Conservation (phyloP, 2,888 invertebrate species). For the Odontocolon sp. region DNA sequence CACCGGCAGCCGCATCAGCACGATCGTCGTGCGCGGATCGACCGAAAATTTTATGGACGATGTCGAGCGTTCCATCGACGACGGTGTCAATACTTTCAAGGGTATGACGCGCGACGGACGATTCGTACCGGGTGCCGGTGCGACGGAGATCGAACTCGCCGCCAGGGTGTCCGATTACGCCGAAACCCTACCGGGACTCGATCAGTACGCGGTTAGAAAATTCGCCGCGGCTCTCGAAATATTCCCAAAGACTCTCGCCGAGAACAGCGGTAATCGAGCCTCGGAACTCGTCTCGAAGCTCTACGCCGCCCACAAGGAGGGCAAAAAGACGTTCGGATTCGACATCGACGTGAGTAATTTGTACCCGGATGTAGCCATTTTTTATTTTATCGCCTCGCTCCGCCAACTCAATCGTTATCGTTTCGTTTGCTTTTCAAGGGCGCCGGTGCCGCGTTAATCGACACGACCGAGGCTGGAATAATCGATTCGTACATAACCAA, state of each 20-base stretch:
- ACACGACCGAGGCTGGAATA: constrained; percentile 90
- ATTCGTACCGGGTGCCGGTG: constrained; percentile 96
- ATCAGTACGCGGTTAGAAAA: constrained; percentile 98
- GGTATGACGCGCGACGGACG: constrained; percentile 90
- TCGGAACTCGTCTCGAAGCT: constrained; percentile 94
- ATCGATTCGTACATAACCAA: constrained; percentile 93
- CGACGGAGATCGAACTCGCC: constrained; percentile 96
- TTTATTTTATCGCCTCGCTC: neutral
- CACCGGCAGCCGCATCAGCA: constrained; percentile 95
- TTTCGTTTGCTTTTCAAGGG: constrained; percentile 76
- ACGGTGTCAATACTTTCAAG: constrained; percentile 99
- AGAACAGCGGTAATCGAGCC: constrained; percentile 95
- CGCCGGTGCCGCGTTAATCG: constrained; percentile 86
- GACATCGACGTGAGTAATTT: constrained; percentile 88
- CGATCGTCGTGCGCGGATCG: constrained; percentile 96
- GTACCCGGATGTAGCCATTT: neutral
- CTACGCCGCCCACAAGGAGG: constrained; percentile 95
- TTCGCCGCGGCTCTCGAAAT: constrained; percentile 94
- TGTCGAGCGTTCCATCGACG: constrained; percentile 98
- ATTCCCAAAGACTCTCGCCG: constrained; percentile 95
- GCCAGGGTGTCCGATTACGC: constrained; percentile 92
- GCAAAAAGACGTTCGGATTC: constrained; percentile 91
- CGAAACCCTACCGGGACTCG: constrained; percentile 95
- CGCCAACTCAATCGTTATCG: neutral
- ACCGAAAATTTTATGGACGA: constrained; percentile 99